A percentile compares a stretch with the other conserved stretches of the same genome.
Conservation (phyloP, 2,797 vertebrate genomes). For the Linurgus olivaceus region DNA sequence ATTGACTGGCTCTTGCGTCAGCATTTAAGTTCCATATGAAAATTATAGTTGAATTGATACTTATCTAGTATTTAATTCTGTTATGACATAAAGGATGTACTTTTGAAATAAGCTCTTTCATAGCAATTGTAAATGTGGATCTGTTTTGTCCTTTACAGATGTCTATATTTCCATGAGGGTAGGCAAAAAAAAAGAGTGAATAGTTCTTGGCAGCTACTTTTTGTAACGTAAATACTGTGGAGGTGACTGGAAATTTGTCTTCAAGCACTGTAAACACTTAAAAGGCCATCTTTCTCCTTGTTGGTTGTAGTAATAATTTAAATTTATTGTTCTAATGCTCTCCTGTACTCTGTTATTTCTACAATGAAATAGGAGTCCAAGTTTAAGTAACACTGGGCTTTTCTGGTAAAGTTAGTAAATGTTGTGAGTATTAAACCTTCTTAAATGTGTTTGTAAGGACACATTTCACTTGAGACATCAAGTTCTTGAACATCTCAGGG, state of each 20-base stretch:
- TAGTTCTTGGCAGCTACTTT: slow-evolving; percentile 4
- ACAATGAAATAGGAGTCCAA: background rate
- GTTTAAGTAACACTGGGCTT: background rate
- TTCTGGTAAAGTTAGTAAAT: background rate
- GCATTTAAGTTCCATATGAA: background rate
- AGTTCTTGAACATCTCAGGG: background rate
- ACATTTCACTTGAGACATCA: background rate
- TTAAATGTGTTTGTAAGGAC: background rate
- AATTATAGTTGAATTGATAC: background rate
- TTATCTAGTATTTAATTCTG: background rate
- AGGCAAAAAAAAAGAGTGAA: slow-evolving; percentile 43
- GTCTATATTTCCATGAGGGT: background rate
- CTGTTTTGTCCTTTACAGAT: slow-evolving; percentile 50
- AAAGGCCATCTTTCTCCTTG: background rate
- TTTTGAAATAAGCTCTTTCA: slow-evolving; percentile 43
- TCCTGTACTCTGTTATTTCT: background rate
- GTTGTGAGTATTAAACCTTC: background rate
- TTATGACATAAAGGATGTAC: background rate
- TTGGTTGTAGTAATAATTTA: background rate
- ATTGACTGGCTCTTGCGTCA: background rate
- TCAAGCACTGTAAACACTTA: background rate
- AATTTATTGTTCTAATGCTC: background rate
- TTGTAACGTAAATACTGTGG: background rate
- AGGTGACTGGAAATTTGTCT: background rate
- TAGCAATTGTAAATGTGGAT: slow-evolving; percentile 20